A percentile compares a stretch with the other conserved stretches of the same genome.
Evolutionary conservation across 2,113 vertebrate species (phyloP).

Genomic region (Oreotrochilus melanogaster): DNA sequence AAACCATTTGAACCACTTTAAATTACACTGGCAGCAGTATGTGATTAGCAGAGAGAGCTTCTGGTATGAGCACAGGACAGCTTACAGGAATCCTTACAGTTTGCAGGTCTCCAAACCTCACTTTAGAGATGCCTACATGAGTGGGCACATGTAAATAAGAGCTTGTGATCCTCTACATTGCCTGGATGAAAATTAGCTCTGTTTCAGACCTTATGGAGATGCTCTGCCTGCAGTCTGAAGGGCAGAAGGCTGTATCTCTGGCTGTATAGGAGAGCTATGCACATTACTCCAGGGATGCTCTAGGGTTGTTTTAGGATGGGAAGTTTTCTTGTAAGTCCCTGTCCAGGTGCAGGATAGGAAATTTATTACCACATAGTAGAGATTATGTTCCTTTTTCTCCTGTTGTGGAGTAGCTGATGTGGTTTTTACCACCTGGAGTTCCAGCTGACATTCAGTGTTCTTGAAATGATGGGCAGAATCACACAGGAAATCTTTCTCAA

Average conservation of each 20-base stretch:
- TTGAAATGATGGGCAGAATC: background rate
- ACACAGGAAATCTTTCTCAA: background rate
- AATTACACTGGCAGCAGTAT: constrained; percentile 14
- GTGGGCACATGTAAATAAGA: background rate
- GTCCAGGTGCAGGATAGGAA: background rate
- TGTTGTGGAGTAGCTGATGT: background rate
- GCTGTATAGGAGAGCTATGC: background rate
- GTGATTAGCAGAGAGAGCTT: background rate
- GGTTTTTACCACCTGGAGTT: background rate
- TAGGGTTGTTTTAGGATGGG: background rate
- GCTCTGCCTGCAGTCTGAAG: background rate
- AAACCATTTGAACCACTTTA: background rate
- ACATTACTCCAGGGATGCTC: background rate
- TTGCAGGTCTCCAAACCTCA: background rate
- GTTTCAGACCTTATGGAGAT: background rate
- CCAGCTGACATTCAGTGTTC: background rate
- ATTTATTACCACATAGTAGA: background rate
- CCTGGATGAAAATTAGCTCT: background rate
- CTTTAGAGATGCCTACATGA: background rate
- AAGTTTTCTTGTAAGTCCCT: background rate
- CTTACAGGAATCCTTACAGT: background rate
- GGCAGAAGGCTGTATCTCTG: background rate
- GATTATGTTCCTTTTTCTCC: background rate
- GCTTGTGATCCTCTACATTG: fast-evolving
- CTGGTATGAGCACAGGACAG: background rate